These are phyloP conservation scores for Notocelia uddmanniana DNA, from an alignment of 2,888 invertebrate genomes.

Conservation along the genomic window DNA sequence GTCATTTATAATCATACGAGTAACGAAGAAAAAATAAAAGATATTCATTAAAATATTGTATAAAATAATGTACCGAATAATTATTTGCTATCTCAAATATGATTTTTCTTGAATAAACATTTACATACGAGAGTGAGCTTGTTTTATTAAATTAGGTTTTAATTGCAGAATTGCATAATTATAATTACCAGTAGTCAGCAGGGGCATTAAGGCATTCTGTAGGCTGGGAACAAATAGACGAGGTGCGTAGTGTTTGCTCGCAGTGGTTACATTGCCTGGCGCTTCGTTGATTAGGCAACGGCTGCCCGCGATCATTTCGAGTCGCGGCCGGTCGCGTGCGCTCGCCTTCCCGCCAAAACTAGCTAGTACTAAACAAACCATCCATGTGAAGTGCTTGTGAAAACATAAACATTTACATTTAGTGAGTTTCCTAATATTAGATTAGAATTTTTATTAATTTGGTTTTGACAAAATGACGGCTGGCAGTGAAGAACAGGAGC, in stretches of 20 bases:
- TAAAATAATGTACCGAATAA: constrained; percentile 80
- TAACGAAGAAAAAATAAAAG: constrained; percentile 73
- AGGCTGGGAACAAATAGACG: constrained; percentile 22
- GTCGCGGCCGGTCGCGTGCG: constrained; percentile 52
- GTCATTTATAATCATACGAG: constrained; percentile 82
- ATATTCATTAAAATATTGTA: constrained; percentile 78
- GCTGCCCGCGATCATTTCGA: constrained; percentile 47
- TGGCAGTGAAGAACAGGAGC: constrained; percentile 81
- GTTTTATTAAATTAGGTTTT: constrained; percentile 46
- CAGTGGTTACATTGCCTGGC: constrained; percentile 20
- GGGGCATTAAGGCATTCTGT: neutral
- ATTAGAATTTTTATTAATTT: constrained; percentile 29
- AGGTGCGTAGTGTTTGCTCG: constrained; percentile 31
- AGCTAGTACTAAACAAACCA: constrained; percentile 35
- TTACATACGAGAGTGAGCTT: constrained; percentile 69
- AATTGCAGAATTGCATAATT: neutral
- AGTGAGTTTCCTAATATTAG: constrained; percentile 12
- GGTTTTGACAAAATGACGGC: constrained; percentile 67
- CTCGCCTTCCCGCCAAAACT: constrained; percentile 49
- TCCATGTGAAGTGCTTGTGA: constrained; percentile 47
- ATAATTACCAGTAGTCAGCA: constrained; percentile 8
- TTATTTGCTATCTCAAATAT: constrained; percentile 85
- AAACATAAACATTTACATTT: constrained; percentile 17
- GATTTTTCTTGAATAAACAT: constrained; percentile 82
- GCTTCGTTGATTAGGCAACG: constrained; percentile 27